Conservation (phyloP, 2,113 vertebrate genomes). For the Amphiprion percula region DNA sequence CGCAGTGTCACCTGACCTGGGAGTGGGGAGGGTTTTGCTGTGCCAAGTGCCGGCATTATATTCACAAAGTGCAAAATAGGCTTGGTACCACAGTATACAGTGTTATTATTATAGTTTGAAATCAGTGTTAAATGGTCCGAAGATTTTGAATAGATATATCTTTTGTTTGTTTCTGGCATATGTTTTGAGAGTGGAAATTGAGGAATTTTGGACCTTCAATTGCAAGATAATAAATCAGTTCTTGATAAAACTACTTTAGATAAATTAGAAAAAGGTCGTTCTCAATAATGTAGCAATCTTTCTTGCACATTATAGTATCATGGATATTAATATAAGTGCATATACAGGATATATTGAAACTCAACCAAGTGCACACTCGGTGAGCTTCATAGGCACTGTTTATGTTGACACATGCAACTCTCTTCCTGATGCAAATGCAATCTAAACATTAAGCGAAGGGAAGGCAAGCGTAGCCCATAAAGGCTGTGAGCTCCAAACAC, state of each 20-base stretch:
- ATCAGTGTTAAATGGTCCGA: slow-evolving; percentile 14
- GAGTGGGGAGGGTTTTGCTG: slow-evolving; percentile 47
- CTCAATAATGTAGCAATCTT: slow-evolving; percentile 3
- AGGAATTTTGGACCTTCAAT: background rate
- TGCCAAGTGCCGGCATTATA: slow-evolving; percentile 44
- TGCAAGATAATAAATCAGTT: too few species aligned
- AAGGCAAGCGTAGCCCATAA: slow-evolving; percentile 81
- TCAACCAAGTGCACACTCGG: slow-evolving; percentile 24
- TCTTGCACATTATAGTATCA: slow-evolving; percentile 14
- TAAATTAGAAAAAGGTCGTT: too few species aligned
- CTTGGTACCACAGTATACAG: background rate
- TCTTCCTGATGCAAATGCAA: slow-evolving; percentile 81
- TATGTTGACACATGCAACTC: slow-evolving; percentile 81
- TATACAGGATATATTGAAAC: background rate
- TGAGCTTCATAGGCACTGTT: slow-evolving; percentile 62
- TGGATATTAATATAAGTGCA: slow-evolving; percentile 32
- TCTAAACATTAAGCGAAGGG: slow-evolving; percentile 78
- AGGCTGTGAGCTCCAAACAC: slow-evolving; percentile 78
- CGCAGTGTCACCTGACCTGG: slow-evolving; percentile 63
- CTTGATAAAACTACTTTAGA: too few species aligned
- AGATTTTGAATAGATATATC: background rate
- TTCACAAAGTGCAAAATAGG: slow-evolving; percentile 31
- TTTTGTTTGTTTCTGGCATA: background rate
- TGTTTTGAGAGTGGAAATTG: background rate
- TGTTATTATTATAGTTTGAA: background rate